A percentile compares a stretch with the other conserved stretches of the same genome.
Evolutionary conservation across 2,888 invertebrate species (phyloP).

Genomic region (Macrophya annulata): DNA sequence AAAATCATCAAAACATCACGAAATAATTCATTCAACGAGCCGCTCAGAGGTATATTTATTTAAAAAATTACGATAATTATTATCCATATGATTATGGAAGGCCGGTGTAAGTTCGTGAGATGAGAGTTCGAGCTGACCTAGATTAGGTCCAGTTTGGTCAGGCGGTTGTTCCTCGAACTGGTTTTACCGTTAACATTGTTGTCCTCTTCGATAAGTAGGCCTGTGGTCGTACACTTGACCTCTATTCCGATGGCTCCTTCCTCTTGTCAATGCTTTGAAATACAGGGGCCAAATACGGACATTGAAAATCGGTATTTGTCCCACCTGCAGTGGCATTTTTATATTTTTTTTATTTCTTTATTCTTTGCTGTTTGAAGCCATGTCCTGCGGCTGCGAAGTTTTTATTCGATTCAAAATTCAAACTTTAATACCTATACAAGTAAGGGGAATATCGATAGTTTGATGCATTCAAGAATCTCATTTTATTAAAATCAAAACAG

Average conservation of each 20-base stretch:
- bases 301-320: slow-evolving; percentile 2
- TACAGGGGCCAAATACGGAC: neutral
- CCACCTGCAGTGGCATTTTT: neutral
- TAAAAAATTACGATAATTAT: neutral
- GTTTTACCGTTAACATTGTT: slow-evolving; percentile 76
- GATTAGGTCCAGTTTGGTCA: slow-evolving; percentile 75
- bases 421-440: neutral
- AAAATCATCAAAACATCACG: neutral
- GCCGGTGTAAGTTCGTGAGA: slow-evolving; percentile 9
- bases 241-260: slow-evolving; percentile 32
- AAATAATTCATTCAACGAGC: slow-evolving; percentile 12
- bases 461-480: neutral
- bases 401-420: neutral
- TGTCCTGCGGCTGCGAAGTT: neutral
- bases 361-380: neutral
- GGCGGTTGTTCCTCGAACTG: slow-evolving; percentile 69
- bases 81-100: slow-evolving; percentile 22
- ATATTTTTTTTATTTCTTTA: no score
- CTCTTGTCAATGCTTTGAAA: neutral
- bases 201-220: slow-evolving; percentile 71
- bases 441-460: neutral
- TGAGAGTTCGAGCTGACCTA: slow-evolving; percentile 73
- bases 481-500: neutral
- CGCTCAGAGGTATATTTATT: neutral
- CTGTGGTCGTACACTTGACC: slow-evolving; percentile 48